A percentile compares a stretch with the other conserved stretches of the same genome.
Conservation (phyloP, 30 jellyfish, hydroid and myxozoan genomes). For the Catostylus mosaicus region DNA sequence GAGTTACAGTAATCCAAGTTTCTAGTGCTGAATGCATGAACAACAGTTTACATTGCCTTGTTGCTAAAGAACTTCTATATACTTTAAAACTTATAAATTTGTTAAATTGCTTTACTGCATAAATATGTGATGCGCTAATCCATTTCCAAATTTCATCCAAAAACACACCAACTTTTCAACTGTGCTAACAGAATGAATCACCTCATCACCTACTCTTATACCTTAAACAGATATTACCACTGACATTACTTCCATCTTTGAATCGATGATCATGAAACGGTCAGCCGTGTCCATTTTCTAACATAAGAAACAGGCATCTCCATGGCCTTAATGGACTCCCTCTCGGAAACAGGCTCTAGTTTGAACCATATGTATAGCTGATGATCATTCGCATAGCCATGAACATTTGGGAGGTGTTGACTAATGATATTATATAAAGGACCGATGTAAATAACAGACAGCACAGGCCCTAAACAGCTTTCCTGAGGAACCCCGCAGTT, state of each 20-base stretch:
- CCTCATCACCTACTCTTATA: conserved; percentile 49
- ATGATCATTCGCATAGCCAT: conserved; percentile 69
- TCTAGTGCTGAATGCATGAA: too few species aligned
- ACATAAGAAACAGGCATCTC: conserved; percentile 54
- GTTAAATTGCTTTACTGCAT: conserved; percentile 37
- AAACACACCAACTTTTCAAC: conserved; percentile 30
- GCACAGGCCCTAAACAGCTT: conserved; percentile 21
- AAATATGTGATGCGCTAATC: conserved; percentile 22
- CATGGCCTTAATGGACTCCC: conserved; percentile 49
- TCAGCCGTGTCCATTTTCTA: conserved; percentile 30
- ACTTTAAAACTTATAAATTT: conserved; percentile 27
- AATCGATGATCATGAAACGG: conserved; percentile 44
- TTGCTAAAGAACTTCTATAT: conserved; percentile 37
- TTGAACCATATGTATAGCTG: conserved; percentile 68
- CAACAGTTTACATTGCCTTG: too few species aligned
- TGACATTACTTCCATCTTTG: conserved; percentile 53
- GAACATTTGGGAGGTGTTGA: conserved; percentile 71
- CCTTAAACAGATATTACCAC: conserved; percentile 25
- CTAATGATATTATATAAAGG: conserved; percentile 58
- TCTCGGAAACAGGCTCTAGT: conserved; percentile 56
- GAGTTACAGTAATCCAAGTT: conserved; percentile 62
- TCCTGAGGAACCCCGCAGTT: conserved; percentile 6
- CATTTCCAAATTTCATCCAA: conserved; percentile 7
- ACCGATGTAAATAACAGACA: conserved; percentile 37
- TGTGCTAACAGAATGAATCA: conserved; percentile 29